Conservation (phyloP, 2,113 vertebrate species). For the Geococcyx californianus region DNA sequence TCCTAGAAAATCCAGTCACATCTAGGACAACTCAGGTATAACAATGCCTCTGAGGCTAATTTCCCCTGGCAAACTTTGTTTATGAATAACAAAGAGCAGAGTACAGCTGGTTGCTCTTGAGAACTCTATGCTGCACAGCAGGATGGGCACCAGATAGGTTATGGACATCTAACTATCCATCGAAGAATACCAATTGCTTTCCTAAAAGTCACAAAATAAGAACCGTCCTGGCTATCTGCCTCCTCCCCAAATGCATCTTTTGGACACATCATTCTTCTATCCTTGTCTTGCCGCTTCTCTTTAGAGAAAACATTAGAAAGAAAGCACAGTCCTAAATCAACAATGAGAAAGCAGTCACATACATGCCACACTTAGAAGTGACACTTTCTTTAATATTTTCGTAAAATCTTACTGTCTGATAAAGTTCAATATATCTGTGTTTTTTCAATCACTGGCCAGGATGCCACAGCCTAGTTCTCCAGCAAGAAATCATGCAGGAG, state of each 20-base stretch:
- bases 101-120: neutral
- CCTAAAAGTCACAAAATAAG: neutral
- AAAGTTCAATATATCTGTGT: neutral
- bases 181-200: neutral
- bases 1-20: neutral
- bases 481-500: neutral
- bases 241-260: neutral
- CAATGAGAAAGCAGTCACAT: neutral
- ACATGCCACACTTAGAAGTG: neutral
- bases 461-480: neutral
- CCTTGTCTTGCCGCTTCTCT: neutral
- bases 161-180: neutral
- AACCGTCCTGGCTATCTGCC: neutral
- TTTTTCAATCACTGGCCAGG: neutral
- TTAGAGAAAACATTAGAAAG: neutral
- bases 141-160: neutral
- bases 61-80: neutral
- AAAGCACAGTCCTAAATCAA: neutral
- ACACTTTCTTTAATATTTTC: neutral
- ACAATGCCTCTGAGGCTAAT: neutral
- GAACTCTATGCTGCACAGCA: neutral
- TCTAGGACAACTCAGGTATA: neutral
- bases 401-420: neutral
- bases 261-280: neutral
- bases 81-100: neutral